These are phyloP conservation scores for Pitta sordida DNA, from an alignment of 2,113 vertebrate species.

Conservation along the genomic window DNA sequence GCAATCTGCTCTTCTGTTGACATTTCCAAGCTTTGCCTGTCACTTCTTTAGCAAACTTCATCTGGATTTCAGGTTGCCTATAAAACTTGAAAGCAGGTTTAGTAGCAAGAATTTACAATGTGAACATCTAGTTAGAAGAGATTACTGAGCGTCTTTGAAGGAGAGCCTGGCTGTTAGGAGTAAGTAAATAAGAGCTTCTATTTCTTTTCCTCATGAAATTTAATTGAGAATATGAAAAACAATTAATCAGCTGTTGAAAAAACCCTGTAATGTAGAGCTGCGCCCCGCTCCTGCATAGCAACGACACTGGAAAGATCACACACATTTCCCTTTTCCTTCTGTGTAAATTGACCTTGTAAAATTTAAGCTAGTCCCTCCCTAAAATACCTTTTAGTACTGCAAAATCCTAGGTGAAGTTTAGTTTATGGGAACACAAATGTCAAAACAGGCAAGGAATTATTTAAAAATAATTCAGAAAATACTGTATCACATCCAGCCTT, in stretches of 20 bases:
- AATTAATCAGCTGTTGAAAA: conserved; percentile 7
- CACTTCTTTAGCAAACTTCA: not conserved
- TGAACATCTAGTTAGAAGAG: not conserved
- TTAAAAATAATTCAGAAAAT: not conserved
- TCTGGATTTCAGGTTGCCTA: conserved; percentile 17
- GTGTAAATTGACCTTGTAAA: not conserved
- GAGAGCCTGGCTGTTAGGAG: not conserved
- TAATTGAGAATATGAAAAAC: not conserved
- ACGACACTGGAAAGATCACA: not conserved
- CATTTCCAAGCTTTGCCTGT: not conserved
- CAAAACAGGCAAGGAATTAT: not conserved
- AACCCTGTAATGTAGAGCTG: not conserved
- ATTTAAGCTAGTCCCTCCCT: not conserved
- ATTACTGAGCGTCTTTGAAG: not conserved
- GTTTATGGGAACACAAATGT: not conserved
- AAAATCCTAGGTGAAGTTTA: not conserved
- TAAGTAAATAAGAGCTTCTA: not conserved
- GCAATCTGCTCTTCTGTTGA: not conserved
- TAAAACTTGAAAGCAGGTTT: conserved; percentile 19
- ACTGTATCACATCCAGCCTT: not conserved
- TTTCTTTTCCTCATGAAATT: conserved; percentile 1
- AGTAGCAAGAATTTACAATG: conserved; percentile 37
- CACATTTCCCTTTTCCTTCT: conserved; percentile 4
- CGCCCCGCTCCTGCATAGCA: not conserved
- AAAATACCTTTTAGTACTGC: not conserved